Evolutionary conservation across 2,797 vertebrate species (phyloP), one percentile per base, ranked within the genome.

Genomic region (Nannoperca australis): DNA sequence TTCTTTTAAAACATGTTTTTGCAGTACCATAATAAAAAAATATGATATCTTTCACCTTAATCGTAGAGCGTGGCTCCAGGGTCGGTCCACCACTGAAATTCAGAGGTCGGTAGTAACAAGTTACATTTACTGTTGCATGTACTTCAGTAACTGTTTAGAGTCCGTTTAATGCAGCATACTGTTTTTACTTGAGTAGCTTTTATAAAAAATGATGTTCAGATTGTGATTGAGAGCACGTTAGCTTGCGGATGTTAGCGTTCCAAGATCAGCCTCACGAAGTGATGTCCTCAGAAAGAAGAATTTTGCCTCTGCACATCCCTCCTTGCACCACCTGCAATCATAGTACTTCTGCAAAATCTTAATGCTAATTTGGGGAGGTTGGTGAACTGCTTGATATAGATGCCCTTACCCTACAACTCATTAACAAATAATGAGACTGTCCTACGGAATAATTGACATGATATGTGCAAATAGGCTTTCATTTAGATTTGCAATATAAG

Each of bases 371-470:
- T 30, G 40, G 3, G 38, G 40, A 68, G 11, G 54, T 15, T 49
- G 61, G 30, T 61, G 60, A 75, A 63, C 30, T 81, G 12, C 20
- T 72, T 15, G 6, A 60, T 79, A 56, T n/a, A 34, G 49, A 61
- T 73, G 64, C 51, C 14, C 45, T 13, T 18, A 44, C 50, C 59
- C 64, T 58, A 49, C 30, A 72, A 49, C 51, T 79, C 78, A 86
- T 88, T 86, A 78, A 27, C 47, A 84, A 72, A 67, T 83, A 86
- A 88, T 81, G 75, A 87, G 80, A 70, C 24, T 69, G 81, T 81
- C 82, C 82, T 66, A 49, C 32, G 40, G n/a, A 9, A 66, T 76
- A 62, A 87, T 84, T 79, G 81, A 74, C 58, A 81, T 70, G 58
- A 78, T 56, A 62, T 79, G 60, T 67, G 67, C 67, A 78, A 86